Evolutionary conservation across 2,888 invertebrate genomes (phyloP).

Genomic region (Lymantria monacha): DNA sequence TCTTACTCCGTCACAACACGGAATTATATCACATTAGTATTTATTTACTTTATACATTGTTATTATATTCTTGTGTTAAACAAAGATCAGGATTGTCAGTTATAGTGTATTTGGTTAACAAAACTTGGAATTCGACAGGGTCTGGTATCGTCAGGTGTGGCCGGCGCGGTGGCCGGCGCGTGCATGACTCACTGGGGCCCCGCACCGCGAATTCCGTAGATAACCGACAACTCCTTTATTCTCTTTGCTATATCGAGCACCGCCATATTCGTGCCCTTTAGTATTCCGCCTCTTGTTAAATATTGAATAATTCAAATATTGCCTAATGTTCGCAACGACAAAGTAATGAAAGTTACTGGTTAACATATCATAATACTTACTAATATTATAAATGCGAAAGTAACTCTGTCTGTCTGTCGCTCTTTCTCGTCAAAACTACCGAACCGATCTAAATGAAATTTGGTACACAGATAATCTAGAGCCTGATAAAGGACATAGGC

Average conservation of each 20-base stretch:
- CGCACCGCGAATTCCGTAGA: conserved; percentile 72
- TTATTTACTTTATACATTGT: background rate
- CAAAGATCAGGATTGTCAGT: conserved; percentile 44
- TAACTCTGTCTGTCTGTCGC: no score
- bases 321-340: conserved; percentile 44
- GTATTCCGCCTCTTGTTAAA: conserved; percentile 44
- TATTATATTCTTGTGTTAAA: conserved; percentile 19
- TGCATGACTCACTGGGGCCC: conserved; percentile 64
- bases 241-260: conserved; percentile 58
- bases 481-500: no score
- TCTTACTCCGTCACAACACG: no score
- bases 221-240: conserved; percentile 72
- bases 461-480: no score
- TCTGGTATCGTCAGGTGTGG: conserved; percentile 75
- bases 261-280: conserved; percentile 72
- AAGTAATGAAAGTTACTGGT: conserved; percentile 11
- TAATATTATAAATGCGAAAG: no score
- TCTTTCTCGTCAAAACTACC: no score
- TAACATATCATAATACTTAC: background rate
- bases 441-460: no score
- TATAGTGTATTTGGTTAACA: conserved; percentile 46
- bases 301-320: conserved; percentile 55
- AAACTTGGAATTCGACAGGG: conserved; percentile 63
- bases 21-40: no score
- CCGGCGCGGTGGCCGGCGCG: conserved; percentile 39